Base-by-base conservation (phyloP, 2,113 vertebrate genomes). In the Caretta caretta region DNA sequence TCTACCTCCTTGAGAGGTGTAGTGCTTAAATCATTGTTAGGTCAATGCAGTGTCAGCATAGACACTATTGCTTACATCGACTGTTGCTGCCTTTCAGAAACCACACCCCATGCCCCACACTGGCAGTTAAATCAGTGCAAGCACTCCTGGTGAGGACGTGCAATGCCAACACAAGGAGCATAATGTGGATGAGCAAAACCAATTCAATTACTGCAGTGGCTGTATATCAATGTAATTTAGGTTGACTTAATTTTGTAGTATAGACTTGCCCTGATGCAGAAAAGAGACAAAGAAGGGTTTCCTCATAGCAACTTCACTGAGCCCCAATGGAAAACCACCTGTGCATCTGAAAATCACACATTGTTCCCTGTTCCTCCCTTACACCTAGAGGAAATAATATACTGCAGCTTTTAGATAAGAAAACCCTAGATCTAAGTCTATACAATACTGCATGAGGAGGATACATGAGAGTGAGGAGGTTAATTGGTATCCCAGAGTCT, bases 401-500 rank as follows among this genome's bases (percentile, higher is more conserved):
- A 16, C 2, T 62, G 12, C 7, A 91, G 22, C 25, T 93, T 25
- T 59, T 48, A 62, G 38, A 84, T 83, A 92, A 84, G 42, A 84
- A 76, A 87, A 38, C 29, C 46, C 46, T 86, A 87, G 49, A 31
- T 90, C 95, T 89, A 94, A 93, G 92, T 79, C 25, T 87, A 38
- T 50, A 89, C 46, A 87, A 22, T 35, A 11, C 14, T 83, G 65
- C 84, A 20, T 35, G 86, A 46, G 94, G 95, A 98, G 99, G 99
- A 99, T 99, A 99, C 99, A 97, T 97, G 17, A 99, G 98, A 54
- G 92, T 96, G 79, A 99, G 98, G 79, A 99, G 97, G 90, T 99
- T 89, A 86, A 96, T 85, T 2, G 99, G 98, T 95, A 99, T 99
- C 35, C 92, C 96, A 8, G 98, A 98, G 76, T 98, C 96, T 0